Evolutionary conservation across 2,797 vertebrate genomes (phyloP), one percentile per base, ranked within the genome.

Genomic region (Antennarius maculatus): DNA sequence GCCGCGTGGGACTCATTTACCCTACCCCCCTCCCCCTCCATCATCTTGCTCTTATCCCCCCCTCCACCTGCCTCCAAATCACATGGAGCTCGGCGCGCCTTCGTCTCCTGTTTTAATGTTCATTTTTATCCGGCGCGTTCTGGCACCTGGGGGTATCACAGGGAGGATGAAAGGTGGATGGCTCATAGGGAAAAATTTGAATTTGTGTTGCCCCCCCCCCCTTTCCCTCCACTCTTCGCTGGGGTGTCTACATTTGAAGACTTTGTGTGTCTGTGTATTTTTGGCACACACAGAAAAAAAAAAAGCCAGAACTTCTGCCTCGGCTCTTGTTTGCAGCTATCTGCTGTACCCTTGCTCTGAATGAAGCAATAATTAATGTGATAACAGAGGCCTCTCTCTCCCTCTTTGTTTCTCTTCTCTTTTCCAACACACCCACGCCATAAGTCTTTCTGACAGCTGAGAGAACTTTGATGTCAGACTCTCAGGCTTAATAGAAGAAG

Each of bases 321-420:
- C 15, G n/a, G 50, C 60, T 67, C 67, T 57, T 72, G 54, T 66
- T 49, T 7, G 3, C 48, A 37, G 61, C 52, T 59, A n/a, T 66
- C 71, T 67, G 52, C 71, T 69, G 53, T 58, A 29, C 48, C n/a
- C 41, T 42, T 67, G 31, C 43, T 75, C 57, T 57, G 66, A 54
- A 46, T 57, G 80, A 72, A 77, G 76, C 45, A 82, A 80, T 82
- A 88, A 88, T 88, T 80, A 83, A 82, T 71, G 56, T 60, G 66
- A 80, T 84, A 77, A 76, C 74, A 75, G 49, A 54, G 45, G 29
- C 0, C 37, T 34, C 37, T 34, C 37, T 39, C 37, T 39, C 31
- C 55, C 13, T 61, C 13, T 76, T 51, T 60, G 31, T 71, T 46
- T 79, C 47, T 39, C 18, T 28, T 76, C 27, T 60, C 53, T 41